Percentiles rank a stretch among this genome's conserved stretches.
Evolutionary conservation across 2,888 invertebrate species (phyloP).

Genomic region (Rhaphigaster nebulosa): DNA sequence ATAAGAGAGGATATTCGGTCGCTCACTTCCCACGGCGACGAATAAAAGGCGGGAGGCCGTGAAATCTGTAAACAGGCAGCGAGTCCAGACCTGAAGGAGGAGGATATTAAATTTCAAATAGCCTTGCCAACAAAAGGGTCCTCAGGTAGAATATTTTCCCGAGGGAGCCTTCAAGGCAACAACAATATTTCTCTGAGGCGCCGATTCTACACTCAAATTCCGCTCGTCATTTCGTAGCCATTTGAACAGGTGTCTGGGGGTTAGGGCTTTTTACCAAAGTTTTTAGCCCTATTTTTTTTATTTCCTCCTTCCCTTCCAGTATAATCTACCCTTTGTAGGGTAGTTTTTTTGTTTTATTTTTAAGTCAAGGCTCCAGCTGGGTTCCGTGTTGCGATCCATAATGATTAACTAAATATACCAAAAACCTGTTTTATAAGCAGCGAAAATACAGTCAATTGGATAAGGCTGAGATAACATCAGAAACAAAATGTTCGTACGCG

Average conservation of each 20-base stretch:
- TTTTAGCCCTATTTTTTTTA: constrained; percentile 19
- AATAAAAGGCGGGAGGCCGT: constrained; percentile 31
- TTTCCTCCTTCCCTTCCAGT: not conserved
- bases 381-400: not conserved
- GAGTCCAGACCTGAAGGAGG: not conserved
- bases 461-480: not conserved
- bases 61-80: constrained; percentile 47
- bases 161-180: not conserved
- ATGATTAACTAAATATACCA: not conserved
- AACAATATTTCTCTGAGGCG: constrained; percentile 13
- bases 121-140: constrained; percentile 49
- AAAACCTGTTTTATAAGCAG: not conserved
- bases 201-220: constrained; percentile 22
- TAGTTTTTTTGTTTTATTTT: not conserved
- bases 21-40: constrained; percentile 43
- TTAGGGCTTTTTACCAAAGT: not conserved
- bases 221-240: constrained; percentile 32
- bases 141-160: constrained; percentile 54
- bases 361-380: not conserved
- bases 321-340: not conserved
- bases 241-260: not conserved
- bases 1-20: not conserved
- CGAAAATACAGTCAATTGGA: not conserved
- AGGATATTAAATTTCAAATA: constrained; percentile 54
- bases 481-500: too few species aligned